Percentiles rank a stretch among this genome's conserved stretches.
phyloP scores from a whole-genome alignment of 1,140 invertebrate genomes.

The Pseudomyrmex cubaensis region DNA sequence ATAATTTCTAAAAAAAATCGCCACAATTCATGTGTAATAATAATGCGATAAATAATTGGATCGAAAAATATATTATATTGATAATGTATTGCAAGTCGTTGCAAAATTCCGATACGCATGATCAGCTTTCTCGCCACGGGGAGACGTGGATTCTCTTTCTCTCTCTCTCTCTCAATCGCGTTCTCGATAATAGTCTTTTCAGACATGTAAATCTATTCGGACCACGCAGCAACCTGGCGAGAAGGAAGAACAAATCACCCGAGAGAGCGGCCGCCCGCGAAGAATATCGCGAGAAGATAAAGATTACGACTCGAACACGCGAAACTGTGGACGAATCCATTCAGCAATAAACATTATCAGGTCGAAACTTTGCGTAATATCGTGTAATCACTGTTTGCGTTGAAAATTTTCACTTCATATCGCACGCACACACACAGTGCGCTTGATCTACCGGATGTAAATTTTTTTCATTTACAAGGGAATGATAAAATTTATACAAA shows the following conservation, averaged over 20 bases:
- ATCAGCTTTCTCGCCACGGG: not conserved
- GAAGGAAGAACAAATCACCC: conserved; percentile 26
- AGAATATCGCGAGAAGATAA: conserved; percentile 50
- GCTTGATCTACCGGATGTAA: conserved; percentile 32
- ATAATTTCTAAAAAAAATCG: too few species aligned
- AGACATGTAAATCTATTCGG: conserved; percentile 74
- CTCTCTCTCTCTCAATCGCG: conserved; percentile 2
- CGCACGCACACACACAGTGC: not conserved
- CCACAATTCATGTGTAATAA: too few species aligned
- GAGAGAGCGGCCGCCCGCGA: not conserved
- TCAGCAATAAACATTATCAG: conserved; percentile 41
- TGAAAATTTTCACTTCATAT: conserved; percentile 11
- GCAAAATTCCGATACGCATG: too few species aligned
- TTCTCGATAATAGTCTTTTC: conserved; percentile 66
- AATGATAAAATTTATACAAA: not conserved
- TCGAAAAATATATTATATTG: too few species aligned
- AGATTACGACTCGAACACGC: not conserved
- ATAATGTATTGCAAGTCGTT: too few species aligned
- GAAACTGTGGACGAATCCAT: conserved; percentile 36
- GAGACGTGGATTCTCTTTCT: conserved; percentile 29
- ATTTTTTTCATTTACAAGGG: not conserved
- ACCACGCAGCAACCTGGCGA: conserved; percentile 29
- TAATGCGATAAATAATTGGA: too few species aligned
- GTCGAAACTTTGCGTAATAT: not conserved
- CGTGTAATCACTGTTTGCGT: not conserved